Evolutionary conservation across 2,888 invertebrate species (phyloP).

Genomic region (Habroteleia sp.): DNA sequence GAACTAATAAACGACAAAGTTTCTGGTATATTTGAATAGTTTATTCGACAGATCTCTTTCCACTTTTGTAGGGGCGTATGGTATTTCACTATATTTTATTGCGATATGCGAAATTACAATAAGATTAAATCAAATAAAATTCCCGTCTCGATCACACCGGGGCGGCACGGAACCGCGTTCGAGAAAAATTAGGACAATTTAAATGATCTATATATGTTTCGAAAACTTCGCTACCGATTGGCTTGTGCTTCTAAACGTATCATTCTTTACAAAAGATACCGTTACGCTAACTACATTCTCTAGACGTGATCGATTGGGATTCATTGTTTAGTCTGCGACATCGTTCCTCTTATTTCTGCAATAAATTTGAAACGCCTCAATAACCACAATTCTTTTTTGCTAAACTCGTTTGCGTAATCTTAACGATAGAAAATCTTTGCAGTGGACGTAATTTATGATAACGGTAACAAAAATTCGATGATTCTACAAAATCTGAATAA

Average conservation of each 20-base stretch:
- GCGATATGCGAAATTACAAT: constrained; percentile 52
- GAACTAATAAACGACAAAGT: no score
- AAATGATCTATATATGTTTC: constrained; percentile 35
- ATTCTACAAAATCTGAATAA: constrained; percentile 10
- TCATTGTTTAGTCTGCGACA: constrained; percentile 14
- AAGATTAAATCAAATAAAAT: constrained; percentile 36
- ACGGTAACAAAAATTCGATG: constrained; percentile 33
- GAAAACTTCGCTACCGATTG: constrained; percentile 37
- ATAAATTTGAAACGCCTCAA: constrained; percentile 17
- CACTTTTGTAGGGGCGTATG: constrained; percentile 54
- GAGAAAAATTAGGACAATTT: constrained; percentile 30
- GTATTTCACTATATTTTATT: constrained; percentile 55
- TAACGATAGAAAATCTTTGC: constrained; percentile 39
- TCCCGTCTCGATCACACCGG: constrained; percentile 35
- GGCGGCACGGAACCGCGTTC: constrained; percentile 29
- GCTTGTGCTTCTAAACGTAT: constrained; percentile 36
- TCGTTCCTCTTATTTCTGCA: constrained; percentile 25
- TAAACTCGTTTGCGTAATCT: constrained; percentile 27
- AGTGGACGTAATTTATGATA: constrained; percentile 14
- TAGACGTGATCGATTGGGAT: constrained; percentile 49
- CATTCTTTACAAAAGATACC: constrained; percentile 38
- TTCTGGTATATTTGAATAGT: no score
- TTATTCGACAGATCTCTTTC: constrained; percentile 62
- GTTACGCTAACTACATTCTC: constrained; percentile 47
- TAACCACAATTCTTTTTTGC: constrained; percentile 7